These are phyloP conservation scores for Coracopsis vasa DNA, from an alignment of 2,113 vertebrate species.

Conservation along the genomic window DNA sequence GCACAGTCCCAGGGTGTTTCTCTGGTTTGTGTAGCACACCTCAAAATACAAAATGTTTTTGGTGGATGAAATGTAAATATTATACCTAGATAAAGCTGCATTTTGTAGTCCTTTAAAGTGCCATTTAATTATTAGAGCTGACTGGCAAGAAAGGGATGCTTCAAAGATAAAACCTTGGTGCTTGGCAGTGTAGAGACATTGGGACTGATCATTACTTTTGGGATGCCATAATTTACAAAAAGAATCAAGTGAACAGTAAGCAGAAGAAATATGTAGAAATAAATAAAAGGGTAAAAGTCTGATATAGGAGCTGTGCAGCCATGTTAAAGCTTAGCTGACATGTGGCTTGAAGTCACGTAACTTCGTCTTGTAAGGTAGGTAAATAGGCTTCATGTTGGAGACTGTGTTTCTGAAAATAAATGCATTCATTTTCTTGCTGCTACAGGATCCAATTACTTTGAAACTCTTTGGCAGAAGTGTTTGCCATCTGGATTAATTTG, in stretches of 20 bases:
- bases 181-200: background rate
- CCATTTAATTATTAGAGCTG: background rate
- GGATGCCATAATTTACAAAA: background rate
- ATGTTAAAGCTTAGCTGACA: background rate
- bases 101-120: background rate
- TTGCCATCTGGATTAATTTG: constrained; percentile 14
- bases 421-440: background rate
- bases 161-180: background rate
- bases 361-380: background rate
- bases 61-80: background rate
- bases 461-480: background rate
- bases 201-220: background rate
- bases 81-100: background rate
- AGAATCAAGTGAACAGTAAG: background rate
- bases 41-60: background rate
- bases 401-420: background rate
- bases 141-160: background rate
- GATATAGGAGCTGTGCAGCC: background rate
- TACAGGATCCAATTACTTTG: background rate
- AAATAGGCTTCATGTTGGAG: background rate
- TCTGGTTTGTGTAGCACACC: background rate
- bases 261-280: background rate
- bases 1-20: background rate
- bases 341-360: background rate
- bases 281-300: background rate